phyloP scores from a whole-genome alignment of 2,888 invertebrate genomes.

The Acleris cristana region DNA sequence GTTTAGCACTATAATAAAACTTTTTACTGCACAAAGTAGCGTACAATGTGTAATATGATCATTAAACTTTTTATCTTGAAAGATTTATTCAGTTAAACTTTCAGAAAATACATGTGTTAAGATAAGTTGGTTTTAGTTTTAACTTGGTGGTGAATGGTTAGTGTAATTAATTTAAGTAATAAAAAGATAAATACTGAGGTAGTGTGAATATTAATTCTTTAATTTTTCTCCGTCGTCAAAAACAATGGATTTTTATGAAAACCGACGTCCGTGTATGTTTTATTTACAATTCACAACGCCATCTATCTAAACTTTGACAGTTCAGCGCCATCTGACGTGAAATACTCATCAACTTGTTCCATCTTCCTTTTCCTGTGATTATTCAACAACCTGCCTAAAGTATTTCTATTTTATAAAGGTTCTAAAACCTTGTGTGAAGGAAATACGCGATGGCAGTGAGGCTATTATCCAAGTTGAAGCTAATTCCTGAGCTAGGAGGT shows the following conservation, averaged over 20 bases:
- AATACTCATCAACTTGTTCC: slow-evolving; percentile 45
- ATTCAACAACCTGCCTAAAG: slow-evolving; percentile 63
- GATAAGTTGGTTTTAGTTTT: too few species aligned
- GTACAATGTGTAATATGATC: not conserved
- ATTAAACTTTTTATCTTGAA: too few species aligned
- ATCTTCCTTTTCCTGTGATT: slow-evolving; percentile 78
- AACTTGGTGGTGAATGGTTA: too few species aligned
- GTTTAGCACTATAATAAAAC: not conserved
- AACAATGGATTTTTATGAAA: too few species aligned
- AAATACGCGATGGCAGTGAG: slow-evolving; percentile 71
- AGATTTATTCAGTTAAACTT: too few species aligned
- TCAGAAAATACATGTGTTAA: too few species aligned
- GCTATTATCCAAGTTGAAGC: slow-evolving; percentile 69
- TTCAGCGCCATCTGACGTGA: slow-evolving; percentile 55
- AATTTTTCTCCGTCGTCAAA: too few species aligned
- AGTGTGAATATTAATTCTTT: too few species aligned
- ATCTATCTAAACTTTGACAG: slow-evolving; percentile 50
- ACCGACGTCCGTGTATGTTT: slow-evolving; percentile 4
- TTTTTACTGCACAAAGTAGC: not conserved
- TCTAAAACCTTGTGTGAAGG: slow-evolving; percentile 41
- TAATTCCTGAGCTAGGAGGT: slow-evolving; percentile 68
- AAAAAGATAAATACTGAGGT: too few species aligned
- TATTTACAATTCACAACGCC: slow-evolving; percentile 44
- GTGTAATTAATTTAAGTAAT: too few species aligned
- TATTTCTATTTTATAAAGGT: slow-evolving; percentile 46